These are phyloP conservation scores for Scaptomyza caliginosa DNA, from an alignment of 2,888 invertebrate genomes.

Conservation along the genomic window DNA sequence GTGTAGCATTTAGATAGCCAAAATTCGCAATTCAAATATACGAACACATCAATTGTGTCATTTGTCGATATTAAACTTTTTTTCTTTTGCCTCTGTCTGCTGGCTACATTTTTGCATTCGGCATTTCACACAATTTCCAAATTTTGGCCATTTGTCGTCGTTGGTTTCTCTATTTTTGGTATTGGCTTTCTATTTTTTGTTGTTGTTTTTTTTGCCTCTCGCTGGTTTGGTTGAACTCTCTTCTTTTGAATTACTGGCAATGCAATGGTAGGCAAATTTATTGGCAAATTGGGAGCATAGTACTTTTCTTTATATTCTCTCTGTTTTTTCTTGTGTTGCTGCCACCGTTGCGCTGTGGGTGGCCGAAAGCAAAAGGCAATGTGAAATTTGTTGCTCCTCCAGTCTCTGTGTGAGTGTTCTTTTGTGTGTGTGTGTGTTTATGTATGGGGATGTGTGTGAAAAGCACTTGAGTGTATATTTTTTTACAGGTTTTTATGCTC, in stretches of 20 bases:
- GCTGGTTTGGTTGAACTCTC: slow-evolving; percentile 27
- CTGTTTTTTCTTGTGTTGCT: not conserved
- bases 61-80: slow-evolving; percentile 27
- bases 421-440: slow-evolving; percentile 4
- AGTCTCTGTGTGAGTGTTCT: not conserved
- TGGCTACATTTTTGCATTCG: slow-evolving; percentile 33
- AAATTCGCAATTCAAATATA: slow-evolving; percentile 29
- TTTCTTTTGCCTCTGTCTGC: too few species aligned
- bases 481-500: slow-evolving; percentile 63
- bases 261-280: slow-evolving; percentile 73
- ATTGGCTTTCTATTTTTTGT: not conserved
- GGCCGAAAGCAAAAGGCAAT: slow-evolving; percentile 14
- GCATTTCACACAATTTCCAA: slow-evolving; percentile 27
- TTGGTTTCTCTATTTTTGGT: slow-evolving; percentile 9
- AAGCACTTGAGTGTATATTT: slow-evolving; percentile 73
- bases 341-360: slow-evolving; percentile 14
- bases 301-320: slow-evolving; percentile 50
- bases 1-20: slow-evolving; percentile 11
- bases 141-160: slow-evolving; percentile 35
- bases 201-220: slow-evolving; percentile 5
- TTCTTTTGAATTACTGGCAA: slow-evolving; percentile 67
- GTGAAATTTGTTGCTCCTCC: slow-evolving; percentile 41
- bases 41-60: slow-evolving; percentile 40
- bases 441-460: slow-evolving; percentile 35
- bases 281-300: slow-evolving; percentile 78